Evolutionary conservation across 53 echinoderm and acorn worm genomes (phyloP), one percentile per base, ranked within the genome.

Genomic region (Stichopus horrens): DNA sequence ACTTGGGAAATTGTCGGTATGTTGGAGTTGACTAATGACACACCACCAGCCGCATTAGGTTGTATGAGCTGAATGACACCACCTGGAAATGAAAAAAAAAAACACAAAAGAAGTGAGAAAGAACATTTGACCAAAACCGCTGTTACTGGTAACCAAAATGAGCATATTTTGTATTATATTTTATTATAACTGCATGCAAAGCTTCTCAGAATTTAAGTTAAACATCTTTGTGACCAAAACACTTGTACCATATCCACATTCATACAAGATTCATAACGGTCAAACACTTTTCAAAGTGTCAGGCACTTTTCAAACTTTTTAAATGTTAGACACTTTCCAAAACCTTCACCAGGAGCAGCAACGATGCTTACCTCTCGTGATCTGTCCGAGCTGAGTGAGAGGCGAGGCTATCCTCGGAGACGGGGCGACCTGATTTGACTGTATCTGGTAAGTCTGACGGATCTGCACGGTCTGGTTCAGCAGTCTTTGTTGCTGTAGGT

Each of bases 31-130:
- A 89, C 56, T 60, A 89, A 60, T 6, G 79, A 66, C 9, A 79
- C 68, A 78, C 97, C 97, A 11, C 92, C 90, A 18, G 6, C 71
- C 2, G 95, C 73, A 23, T 94, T 92, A 83, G 19, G 57, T 58
- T 97, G 97, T 23, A 97, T 92, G 9, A 97, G 93, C 76, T 95
- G 95, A 5, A 97, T 95, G n/a, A 97, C 93, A 13, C 97, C 93
- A 85, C 97, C 97, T 97, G 85, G 19, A 67, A 84, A 52, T 7
- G 80, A 13, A 76, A 89, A 80, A 18, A 21, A 53, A 63, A 20
- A 13, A 77, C 7, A 58, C 37, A 37, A 37, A 37, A 37, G 37
- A 37, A 37, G 37, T 37, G 37, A 37, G 37, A 37, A 37, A 37
- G 37, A 1, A 37, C 37, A 2, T 37, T 37, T 37, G 1, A 37